Evolutionary conservation across 2,888 invertebrate genomes (phyloP).

Genomic region (Tinea semifulvella): DNA sequence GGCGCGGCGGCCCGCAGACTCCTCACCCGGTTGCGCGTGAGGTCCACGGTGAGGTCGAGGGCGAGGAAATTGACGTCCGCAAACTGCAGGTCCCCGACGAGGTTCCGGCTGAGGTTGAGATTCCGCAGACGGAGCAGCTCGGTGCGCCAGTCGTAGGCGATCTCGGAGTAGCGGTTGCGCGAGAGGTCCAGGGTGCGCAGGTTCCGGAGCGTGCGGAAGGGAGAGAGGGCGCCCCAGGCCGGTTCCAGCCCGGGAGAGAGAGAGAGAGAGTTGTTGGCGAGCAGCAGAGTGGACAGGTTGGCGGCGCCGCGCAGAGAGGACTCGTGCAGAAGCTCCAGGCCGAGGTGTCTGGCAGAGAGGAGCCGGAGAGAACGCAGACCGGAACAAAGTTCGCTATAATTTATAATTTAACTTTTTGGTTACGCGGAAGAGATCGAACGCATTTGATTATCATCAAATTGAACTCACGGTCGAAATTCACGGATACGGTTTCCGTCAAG

Average conservation of each 20-base stretch:
- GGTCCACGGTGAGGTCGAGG: conserved; percentile 15
- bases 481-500: neutral
- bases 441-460: too few relatives aligned
- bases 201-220: neutral
- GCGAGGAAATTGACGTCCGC: conserved; percentile 1
- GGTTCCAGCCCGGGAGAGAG: neutral
- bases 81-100: neutral
- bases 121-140: neutral
- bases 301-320: neutral
- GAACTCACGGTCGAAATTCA: neutral
- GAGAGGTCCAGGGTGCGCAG: neutral
- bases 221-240: neutral
- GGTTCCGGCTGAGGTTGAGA: neutral
- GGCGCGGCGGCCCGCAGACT: conserved; percentile 1
- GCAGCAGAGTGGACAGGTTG: neutral
- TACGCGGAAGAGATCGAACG: too few relatives aligned
- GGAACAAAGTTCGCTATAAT: too few relatives aligned
- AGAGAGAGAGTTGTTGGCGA: neutral
- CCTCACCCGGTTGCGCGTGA: conserved; percentile 24
- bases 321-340: neutral
- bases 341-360: neutral
- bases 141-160: conserved; percentile 1
- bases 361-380: neutral
- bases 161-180: neutral
- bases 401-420: too few relatives aligned